Evolutionary conservation across 1,140 invertebrate genomes (phyloP).

Genomic region (Euglossa dilemma): DNA sequence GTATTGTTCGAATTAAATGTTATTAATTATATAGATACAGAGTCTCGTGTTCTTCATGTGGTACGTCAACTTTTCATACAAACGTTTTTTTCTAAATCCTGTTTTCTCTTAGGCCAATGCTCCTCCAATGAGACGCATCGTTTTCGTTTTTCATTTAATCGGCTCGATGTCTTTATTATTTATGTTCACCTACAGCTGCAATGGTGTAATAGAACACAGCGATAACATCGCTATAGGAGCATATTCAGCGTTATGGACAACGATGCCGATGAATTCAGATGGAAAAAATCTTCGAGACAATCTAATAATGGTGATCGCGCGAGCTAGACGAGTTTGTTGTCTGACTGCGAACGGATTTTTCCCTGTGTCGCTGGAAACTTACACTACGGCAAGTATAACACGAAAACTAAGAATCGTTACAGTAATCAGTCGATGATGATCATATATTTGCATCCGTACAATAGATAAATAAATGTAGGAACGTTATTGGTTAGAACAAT

Average conservation of each 20-base stretch:
- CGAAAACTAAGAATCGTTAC: too few species aligned
- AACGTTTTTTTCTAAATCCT: too few species aligned
- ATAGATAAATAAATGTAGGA: too few species aligned
- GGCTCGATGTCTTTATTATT: constrained; percentile 42
- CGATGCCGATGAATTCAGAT: not conserved
- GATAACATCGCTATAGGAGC: constrained; percentile 10
- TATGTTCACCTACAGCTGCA: constrained; percentile 46
- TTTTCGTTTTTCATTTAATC: constrained; percentile 25
- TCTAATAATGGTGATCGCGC: constrained; percentile 43
- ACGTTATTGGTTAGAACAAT: too few species aligned
- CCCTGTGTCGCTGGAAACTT: constrained; percentile 56
- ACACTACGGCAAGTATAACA: constrained; percentile 10
- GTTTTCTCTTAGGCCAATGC: not conserved
- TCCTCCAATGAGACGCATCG: not conserved
- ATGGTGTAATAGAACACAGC: constrained; percentile 56
- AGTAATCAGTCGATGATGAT: too few species aligned
- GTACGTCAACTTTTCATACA: too few species aligned
- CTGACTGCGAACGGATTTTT: constrained; percentile 56
- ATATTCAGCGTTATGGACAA: constrained; percentile 32
- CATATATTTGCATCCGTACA: too few species aligned
- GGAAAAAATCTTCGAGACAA: constrained; percentile 40
- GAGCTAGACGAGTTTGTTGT: constrained; percentile 51
- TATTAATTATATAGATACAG: too few species aligned
- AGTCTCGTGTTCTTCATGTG: too few species aligned
- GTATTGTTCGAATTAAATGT: too few species aligned